Percentiles rank a stretch among this genome's conserved stretches.
Conservation (phyloP, 2,113 vertebrate species). For the Labrus mixtus region DNA sequence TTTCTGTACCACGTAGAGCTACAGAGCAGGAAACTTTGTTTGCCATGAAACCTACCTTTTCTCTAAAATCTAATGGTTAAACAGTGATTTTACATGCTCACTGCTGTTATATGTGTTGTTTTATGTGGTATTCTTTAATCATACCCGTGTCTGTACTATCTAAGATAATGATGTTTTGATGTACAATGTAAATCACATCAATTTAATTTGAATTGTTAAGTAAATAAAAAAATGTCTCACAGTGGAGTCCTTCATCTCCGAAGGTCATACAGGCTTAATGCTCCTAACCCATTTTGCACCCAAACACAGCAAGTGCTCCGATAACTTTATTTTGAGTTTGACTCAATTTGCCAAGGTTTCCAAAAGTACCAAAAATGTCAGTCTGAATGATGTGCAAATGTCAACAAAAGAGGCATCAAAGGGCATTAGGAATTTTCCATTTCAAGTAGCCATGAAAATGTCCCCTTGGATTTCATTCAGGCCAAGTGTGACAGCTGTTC, state of each 20-base stretch:
- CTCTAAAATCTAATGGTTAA: too few species aligned
- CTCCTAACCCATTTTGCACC: neutral
- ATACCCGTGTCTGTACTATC: too few species aligned
- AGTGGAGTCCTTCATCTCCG: neutral
- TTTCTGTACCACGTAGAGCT: neutral
- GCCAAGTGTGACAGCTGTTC: neutral
- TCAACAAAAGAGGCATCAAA: neutral
- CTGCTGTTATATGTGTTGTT: too few species aligned
- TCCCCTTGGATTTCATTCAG: conserved; percentile 9
- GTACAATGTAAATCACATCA: too few species aligned
- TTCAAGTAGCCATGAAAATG: neutral
- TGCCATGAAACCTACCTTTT: neutral
- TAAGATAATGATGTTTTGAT: too few species aligned
- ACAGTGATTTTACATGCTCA: too few species aligned
- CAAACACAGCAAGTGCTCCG: neutral
- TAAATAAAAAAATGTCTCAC: neutral
- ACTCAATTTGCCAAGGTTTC: conserved; percentile 6
- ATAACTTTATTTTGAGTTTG: conserved; percentile 22
- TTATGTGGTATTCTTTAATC: too few species aligned
- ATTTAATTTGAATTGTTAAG: neutral
- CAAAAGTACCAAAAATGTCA: conserved; percentile 24
- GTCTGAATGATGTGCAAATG: neutral
- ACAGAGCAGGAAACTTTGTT: neutral
- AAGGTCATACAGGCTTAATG: neutral
- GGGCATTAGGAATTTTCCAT: conserved; percentile 1